These are phyloP conservation scores for Drosophila lacicola DNA, from an alignment of 2,888 invertebrate genomes.

Conservation along the genomic window DNA sequence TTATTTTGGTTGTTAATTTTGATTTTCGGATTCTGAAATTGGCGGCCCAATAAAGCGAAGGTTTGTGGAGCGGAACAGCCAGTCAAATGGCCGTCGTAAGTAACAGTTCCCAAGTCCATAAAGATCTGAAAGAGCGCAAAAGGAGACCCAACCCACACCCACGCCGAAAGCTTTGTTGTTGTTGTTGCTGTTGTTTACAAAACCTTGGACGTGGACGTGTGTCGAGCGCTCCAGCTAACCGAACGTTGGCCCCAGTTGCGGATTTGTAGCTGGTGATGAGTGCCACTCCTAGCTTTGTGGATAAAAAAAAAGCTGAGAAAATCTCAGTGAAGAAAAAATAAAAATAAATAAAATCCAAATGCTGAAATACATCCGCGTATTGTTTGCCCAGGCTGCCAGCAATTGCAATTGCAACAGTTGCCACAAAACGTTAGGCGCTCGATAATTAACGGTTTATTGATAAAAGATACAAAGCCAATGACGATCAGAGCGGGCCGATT, in stretches of 20 bases:
- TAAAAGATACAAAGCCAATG: constrained; percentile 61
- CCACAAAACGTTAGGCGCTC: constrained; percentile 54
- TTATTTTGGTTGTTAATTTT: constrained; percentile 4
- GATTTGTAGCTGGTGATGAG: constrained; percentile 63
- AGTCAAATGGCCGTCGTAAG: constrained; percentile 31
- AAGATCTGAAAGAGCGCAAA: constrained; percentile 19
- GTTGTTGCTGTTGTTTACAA: constrained; percentile 64
- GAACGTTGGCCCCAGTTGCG: constrained; percentile 67
- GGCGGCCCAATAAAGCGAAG: constrained; percentile 47
- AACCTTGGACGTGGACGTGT: constrained; percentile 72
- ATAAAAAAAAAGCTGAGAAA: constrained; percentile 47
- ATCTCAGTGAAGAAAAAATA: constrained; percentile 19
- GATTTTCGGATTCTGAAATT: constrained; percentile 26
- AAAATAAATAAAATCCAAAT: constrained; percentile 16
- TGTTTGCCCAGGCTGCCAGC: constrained; percentile 52
- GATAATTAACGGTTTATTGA: constrained; percentile 79
- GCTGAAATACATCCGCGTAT: constrained; percentile 74
- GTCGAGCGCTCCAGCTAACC: constrained; percentile 52
- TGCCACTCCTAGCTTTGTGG: constrained; percentile 74
- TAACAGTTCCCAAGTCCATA: constrained; percentile 13
- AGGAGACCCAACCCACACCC: constrained; percentile 66
- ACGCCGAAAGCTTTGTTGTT: constrained; percentile 56
- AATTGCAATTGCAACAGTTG: constrained; percentile 33
- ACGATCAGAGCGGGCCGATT: constrained; percentile 46
- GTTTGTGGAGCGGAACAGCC: constrained; percentile 70